Evolutionary conservation across 1,140 invertebrate species (phyloP), one percentile per base, ranked within the genome.

Genomic region (Diuraphis noxia): DNA sequence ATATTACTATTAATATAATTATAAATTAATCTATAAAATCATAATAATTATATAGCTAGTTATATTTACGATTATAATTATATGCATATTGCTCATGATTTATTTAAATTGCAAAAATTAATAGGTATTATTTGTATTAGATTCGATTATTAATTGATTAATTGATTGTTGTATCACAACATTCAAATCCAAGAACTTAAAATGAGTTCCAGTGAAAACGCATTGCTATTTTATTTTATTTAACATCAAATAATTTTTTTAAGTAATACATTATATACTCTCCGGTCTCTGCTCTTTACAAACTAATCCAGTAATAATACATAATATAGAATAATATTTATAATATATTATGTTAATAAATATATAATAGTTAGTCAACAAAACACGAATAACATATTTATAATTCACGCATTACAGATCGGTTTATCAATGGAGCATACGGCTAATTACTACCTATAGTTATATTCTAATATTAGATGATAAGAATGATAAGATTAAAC

Each of bases 401-500:
- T 86, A 46, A 86, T 49, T 86, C 84, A 49, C n/a, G 30, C 30
- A 34, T 49, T 49, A 86, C 21, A 38, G 9, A 87, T 87, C 49
- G 10, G 34, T 87, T 87, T 56, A 87, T 87, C 85, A 87, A 87
- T 30, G 85, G 49, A 56, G 49, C 46, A 23, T 52, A 56, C 21
- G 6, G 23, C 34, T 87, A 52, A 56, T 87, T 38, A 87, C 13
- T 56, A 56, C n/a, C n/a, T 84, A 84, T 85, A 85, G 36, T 43
- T 85, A 34, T 56, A 87, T 87, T 46, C 43, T 46, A 85, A 85
- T 85, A 85, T 43, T 86, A 36, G 34, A n/a, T 56, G 85, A 87
- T 87, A 87, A 87, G 85, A 87, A n/a, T 56, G 85, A 87, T 87
- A 87, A 87, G 85, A 87, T 87, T 87, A 87, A 87, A 56, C 34